Conservation (phyloP, 2,113 vertebrate species). For the Pontoporia blainvillei region DNA sequence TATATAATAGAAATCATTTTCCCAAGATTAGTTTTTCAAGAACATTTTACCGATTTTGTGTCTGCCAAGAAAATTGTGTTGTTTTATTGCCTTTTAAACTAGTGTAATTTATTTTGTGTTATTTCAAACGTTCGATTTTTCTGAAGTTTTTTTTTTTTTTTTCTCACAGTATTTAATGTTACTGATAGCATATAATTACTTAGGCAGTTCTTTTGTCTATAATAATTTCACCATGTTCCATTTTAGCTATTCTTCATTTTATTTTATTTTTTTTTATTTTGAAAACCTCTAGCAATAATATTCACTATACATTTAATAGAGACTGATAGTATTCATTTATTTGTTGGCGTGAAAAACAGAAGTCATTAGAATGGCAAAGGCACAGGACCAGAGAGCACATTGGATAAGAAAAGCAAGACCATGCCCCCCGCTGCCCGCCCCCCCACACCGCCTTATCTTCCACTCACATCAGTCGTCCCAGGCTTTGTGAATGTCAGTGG, state of each 20-base stretch:
- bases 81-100: background rate
- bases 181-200: background rate
- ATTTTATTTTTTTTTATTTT: background rate
- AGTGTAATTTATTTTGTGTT: background rate
- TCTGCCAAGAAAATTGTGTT: background rate
- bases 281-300: background rate
- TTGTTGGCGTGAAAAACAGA: background rate
- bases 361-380: background rate
- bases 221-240: background rate
- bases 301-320: background rate
- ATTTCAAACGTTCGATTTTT: background rate
- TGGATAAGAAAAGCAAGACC: background rate
- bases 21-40: background rate
- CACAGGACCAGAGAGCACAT: background rate
- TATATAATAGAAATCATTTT: background rate
- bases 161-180: background rate
- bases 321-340: background rate
- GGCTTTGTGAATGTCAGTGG: rapidly evolving
- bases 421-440: rapidly evolving
- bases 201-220: background rate
- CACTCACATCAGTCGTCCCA: no score
- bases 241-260: background rate
- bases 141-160: background rate
- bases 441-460: rapidly evolving
- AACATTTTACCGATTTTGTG: background rate